Evolutionary conservation across 2,888 invertebrate species (phyloP).

Genomic region (Hecatera dysodea): DNA sequence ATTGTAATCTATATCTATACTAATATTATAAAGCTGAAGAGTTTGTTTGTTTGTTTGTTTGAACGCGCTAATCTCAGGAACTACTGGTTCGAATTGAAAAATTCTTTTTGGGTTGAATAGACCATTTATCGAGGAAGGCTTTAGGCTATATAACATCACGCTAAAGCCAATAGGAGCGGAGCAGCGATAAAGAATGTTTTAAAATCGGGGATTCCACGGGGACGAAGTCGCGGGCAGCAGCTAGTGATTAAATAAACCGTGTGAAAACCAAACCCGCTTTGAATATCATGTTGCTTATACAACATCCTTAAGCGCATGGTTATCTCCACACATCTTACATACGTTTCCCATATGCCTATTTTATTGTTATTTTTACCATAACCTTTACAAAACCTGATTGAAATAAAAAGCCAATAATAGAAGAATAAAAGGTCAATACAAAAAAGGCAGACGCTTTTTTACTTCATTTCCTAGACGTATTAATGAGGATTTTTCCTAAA

Average conservation of each 20-base stretch:
- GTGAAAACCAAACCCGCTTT: constrained; percentile 10
- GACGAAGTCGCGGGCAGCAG: too few species aligned
- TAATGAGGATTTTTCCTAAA: constrained; percentile 50
- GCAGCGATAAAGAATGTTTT: too few species aligned
- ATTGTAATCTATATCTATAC: background rate
- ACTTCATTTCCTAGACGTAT: constrained; percentile 54
- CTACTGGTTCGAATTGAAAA: too few species aligned
- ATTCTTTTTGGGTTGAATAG: too few species aligned
- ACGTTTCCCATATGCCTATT: constrained; percentile 2
- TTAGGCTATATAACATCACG: too few species aligned
- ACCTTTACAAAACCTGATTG: constrained; percentile 37
- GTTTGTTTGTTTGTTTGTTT: too few species aligned
- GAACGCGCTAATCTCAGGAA: too few species aligned
- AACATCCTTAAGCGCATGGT: constrained; percentile 1
- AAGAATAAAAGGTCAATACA: constrained; percentile 48
- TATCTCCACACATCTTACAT: background rate
- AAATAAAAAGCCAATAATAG: constrained; percentile 47
- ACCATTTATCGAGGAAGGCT: too few species aligned
- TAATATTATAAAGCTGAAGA: too few species aligned
- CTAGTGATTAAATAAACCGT: too few species aligned
- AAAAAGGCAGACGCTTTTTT: constrained; percentile 51
- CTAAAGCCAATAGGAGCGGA: too few species aligned
- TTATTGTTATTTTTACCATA: constrained; percentile 52
- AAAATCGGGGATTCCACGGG: too few species aligned
- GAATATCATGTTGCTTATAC: constrained; percentile 39